A percentile compares a stretch with the other conserved stretches of the same genome.
These are phyloP conservation scores for Halictus rubicundus DNA, from an alignment of 1,140 invertebrate genomes.

Conservation along the genomic window DNA sequence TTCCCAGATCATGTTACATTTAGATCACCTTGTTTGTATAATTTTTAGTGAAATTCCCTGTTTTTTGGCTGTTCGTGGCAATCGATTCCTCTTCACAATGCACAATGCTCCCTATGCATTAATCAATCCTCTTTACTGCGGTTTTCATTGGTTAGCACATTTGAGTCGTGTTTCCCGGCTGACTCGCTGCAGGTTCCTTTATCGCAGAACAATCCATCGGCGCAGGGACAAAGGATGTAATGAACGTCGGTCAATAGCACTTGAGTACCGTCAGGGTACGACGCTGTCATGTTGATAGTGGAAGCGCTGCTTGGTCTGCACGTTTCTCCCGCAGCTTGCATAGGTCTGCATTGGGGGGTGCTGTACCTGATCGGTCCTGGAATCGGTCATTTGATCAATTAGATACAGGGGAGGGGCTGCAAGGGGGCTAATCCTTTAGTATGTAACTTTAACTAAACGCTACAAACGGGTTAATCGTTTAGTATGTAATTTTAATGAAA, in stretches of 20 bases:
- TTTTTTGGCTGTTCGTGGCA: neutral
- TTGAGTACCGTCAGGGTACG: slow-evolving; percentile 57
- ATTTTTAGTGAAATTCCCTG: neutral
- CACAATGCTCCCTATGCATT: too few species aligned
- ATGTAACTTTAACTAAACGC: too few species aligned
- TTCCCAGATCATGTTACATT: neutral
- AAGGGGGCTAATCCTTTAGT: too few species aligned
- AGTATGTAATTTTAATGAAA: too few species aligned
- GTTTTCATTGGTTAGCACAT: neutral
- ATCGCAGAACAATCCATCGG: slow-evolving; percentile 58
- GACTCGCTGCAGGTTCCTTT: slow-evolving; percentile 38
- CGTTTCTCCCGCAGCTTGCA: slow-evolving; percentile 43
- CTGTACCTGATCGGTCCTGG: slow-evolving; percentile 59
- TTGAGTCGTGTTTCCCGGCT: neutral
- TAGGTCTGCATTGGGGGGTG: slow-evolving; percentile 57
- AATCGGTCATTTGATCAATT: neutral
- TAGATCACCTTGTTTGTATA: neutral
- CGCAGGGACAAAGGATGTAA: slow-evolving; percentile 67
- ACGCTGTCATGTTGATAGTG: slow-evolving; percentile 36
- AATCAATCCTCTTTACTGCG: neutral
- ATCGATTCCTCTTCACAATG: too few species aligned
- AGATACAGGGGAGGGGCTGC: too few species aligned
- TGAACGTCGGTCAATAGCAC: slow-evolving; percentile 60
- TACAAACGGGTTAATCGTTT: too few species aligned
- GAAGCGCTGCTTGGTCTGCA: slow-evolving; percentile 55